Evolutionary conservation across 1,140 invertebrate genomes (phyloP).

Genomic region (Drosophila teissieri): DNA sequence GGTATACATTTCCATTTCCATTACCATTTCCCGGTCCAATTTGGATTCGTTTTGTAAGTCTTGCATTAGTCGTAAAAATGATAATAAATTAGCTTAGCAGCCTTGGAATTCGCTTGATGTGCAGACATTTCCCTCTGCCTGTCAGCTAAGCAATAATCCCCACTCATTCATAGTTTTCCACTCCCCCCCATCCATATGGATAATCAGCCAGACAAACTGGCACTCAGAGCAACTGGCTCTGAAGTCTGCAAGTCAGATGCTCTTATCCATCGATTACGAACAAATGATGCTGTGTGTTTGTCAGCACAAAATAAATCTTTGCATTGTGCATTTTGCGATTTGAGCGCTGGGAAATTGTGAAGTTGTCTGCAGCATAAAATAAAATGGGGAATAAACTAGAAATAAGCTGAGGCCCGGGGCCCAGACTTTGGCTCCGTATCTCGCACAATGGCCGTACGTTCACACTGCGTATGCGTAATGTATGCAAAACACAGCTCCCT

Average conservation of each 20-base stretch:
- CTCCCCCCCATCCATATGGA: slow-evolving; percentile 3
- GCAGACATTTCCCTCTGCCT: slow-evolving; percentile 32
- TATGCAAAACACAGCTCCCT: slow-evolving; percentile 65
- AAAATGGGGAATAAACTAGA: slow-evolving; percentile 32
- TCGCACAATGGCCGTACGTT: slow-evolving; percentile 1
- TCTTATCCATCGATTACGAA: slow-evolving; percentile 72
- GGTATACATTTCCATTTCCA: slow-evolving; percentile 40
- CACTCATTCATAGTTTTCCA: slow-evolving; percentile 51
- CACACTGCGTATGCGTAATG: slow-evolving; percentile 43
- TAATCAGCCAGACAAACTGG: slow-evolving; percentile 66
- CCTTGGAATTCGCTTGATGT: slow-evolving; percentile 60
- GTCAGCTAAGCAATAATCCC: slow-evolving; percentile 56
- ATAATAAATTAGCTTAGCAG: slow-evolving; percentile 72
- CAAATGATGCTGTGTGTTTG: slow-evolving; percentile 75
- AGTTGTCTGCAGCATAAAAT: slow-evolving; percentile 43
- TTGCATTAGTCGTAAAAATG: slow-evolving; percentile 63
- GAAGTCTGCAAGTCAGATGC: slow-evolving; percentile 33
- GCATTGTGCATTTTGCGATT: slow-evolving; percentile 74
- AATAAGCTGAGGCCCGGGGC: slow-evolving; percentile 30
- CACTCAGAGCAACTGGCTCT: background rate
- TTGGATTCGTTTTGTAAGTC: slow-evolving; percentile 51
- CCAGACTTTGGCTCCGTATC: slow-evolving; percentile 5
- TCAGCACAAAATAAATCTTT: slow-evolving; percentile 82
- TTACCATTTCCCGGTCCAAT: slow-evolving; percentile 45
- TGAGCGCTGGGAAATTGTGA: slow-evolving; percentile 39